A percentile compares a stretch with the other conserved stretches of the same genome.
These are phyloP conservation scores for Caerostris extrusa DNA, from an alignment of 1,140 invertebrate species.

Conservation along the genomic window DNA sequence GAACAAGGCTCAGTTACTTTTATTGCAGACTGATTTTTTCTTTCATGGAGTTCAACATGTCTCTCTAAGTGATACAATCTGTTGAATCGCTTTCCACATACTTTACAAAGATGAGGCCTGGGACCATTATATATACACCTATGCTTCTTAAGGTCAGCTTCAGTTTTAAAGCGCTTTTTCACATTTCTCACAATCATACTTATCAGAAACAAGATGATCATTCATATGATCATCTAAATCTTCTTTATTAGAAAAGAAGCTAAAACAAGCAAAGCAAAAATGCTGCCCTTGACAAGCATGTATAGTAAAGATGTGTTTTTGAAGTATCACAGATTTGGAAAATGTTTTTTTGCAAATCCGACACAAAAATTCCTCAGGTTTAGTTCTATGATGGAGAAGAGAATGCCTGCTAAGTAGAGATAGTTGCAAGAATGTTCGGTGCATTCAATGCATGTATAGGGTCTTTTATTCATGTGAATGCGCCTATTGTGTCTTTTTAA, in stretches of 20 bases:
- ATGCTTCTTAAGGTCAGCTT: background rate
- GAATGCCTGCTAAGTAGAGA: background rate
- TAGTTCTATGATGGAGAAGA: background rate
- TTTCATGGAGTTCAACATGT: background rate
- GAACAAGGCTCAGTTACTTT: background rate
- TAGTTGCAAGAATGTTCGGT: background rate
- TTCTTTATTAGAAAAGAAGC: background rate
- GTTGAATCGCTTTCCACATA: conserved; percentile 29
- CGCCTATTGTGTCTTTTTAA: conserved; percentile 12
- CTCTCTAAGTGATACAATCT: conserved; percentile 30
- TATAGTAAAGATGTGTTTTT: background rate
- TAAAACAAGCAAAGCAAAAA: conserved; percentile 22
- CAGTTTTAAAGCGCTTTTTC: conserved; percentile 20
- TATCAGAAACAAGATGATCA: background rate
- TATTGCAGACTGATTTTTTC: background rate
- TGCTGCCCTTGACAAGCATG: background rate
- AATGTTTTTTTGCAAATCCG: background rate
- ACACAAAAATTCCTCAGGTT: background rate
- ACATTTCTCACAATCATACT: background rate
- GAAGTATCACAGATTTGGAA: background rate
- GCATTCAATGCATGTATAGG: background rate
- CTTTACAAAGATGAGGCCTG: conserved; percentile 35
- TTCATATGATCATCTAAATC: background rate
- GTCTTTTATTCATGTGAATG: background rate
- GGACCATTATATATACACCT: conserved; percentile 34